Conservation (phyloP, 2,888 invertebrate species). For the Calameuta filiformis region DNA sequence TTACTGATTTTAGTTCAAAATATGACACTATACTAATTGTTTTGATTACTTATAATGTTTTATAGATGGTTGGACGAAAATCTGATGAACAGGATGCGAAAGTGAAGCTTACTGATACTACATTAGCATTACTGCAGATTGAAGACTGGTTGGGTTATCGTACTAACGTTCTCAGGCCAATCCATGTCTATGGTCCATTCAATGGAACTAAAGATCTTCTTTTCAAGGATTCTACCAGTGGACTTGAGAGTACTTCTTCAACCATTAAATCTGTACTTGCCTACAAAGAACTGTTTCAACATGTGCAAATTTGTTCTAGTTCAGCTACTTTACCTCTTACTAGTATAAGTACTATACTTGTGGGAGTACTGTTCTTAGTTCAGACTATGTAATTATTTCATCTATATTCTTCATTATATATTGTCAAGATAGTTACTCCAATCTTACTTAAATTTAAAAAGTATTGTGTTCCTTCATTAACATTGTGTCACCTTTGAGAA, state of each 20-base stretch:
- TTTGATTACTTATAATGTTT: slow-evolving; percentile 6
- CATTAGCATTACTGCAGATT: slow-evolving; percentile 65
- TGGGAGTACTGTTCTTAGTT: slow-evolving; percentile 16
- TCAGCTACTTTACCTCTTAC: not conserved
- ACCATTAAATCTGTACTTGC: slow-evolving; percentile 67
- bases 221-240: slow-evolving; percentile 74
- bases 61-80: slow-evolving; percentile 51
- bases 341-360: slow-evolving; percentile 35
- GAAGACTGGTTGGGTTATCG: slow-evolving; percentile 70
- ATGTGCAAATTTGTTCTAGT: slow-evolving; percentile 61
- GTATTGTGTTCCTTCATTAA: slow-evolving; percentile 1
- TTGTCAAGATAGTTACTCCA: not conserved
- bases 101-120: slow-evolving; percentile 38
- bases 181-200: slow-evolving; percentile 72
- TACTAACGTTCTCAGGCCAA: slow-evolving; percentile 57
- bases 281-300: slow-evolving; percentile 70
- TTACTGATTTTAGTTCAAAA: not conserved
- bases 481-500: not conserved
- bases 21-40: not conserved
- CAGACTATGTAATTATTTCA: not conserved
- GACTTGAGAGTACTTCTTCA: slow-evolving; percentile 67
- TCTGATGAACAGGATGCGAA: slow-evolving; percentile 10
- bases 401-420: not conserved
- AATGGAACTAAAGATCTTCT: slow-evolving; percentile 69
- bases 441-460: slow-evolving; percentile 31